Evolutionary conservation across 64 coral and sea anemone genomes (phyloP).

Genomic region (Exaiptasia diaphana): DNA sequence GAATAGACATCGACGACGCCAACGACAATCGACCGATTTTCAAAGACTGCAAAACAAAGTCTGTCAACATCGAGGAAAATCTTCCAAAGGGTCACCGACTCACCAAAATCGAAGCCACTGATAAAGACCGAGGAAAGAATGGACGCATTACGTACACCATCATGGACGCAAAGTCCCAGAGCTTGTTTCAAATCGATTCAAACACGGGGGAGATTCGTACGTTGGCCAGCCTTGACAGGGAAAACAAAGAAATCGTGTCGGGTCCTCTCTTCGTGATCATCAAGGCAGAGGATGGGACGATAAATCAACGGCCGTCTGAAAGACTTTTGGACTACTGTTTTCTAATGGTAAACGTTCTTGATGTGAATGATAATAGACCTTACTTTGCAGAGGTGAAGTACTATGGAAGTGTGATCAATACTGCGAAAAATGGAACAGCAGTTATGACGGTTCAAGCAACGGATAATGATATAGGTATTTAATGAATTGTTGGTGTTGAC

Average conservation of each 20-base stretch:
- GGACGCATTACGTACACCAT: conserved; percentile 10
- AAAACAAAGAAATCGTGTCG: background rate
- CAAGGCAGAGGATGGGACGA: conserved; percentile 66
- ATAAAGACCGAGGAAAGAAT: background rate
- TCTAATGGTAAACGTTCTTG: conserved; percentile 32
- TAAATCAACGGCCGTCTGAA: background rate
- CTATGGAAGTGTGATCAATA: conserved; percentile 33
- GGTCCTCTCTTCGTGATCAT: conserved; percentile 16
- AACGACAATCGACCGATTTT: conserved; percentile 56
- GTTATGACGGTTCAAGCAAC: conserved; percentile 42
- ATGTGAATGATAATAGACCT: conserved; percentile 67
- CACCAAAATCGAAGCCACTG: conserved; percentile 7
- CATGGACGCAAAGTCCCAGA: background rate
- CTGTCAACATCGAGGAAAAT: conserved; percentile 31
- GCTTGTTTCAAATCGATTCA: conserved; percentile 57
- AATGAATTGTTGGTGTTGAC: too few species aligned
- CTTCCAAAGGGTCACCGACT: conserved; percentile 21
- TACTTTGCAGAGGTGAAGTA: conserved; percentile 43
- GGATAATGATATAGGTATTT: conserved; percentile 17
- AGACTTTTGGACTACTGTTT: conserved; percentile 58
- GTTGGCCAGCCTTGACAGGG: conserved; percentile 51
- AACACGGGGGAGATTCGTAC: conserved; percentile 61
- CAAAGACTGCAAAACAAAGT: background rate
- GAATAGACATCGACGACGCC: conserved; percentile 41
- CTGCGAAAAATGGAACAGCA: background rate